Conservation (phyloP, 2,113 vertebrate genomes). For the Ochotona curzoniae region DNA sequence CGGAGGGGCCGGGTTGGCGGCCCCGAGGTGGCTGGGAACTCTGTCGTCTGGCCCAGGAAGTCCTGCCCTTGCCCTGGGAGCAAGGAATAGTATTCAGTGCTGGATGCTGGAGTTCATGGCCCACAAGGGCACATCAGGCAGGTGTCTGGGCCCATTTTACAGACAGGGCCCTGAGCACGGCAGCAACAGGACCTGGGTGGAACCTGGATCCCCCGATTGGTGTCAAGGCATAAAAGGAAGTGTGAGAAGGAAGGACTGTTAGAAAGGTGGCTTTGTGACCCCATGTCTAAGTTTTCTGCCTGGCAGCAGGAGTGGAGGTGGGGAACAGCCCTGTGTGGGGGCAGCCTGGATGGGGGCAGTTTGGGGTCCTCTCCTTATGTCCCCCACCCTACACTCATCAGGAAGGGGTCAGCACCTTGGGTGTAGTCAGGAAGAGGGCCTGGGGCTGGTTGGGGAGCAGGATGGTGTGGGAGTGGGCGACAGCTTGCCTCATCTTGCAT, state of each 20-base stretch:
- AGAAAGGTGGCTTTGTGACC: constrained; percentile 5
- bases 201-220: neutral
- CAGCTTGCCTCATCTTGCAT: neutral
- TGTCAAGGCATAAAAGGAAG: neutral
- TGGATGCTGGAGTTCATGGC: neutral
- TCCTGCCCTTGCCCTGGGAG: neutral
- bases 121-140: neutral
- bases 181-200: neutral
- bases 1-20: neutral
- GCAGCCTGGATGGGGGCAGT: neutral
- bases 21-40: neutral
- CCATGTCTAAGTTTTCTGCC: neutral
- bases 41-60: neutral
- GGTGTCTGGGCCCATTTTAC: neutral
- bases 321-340: neutral
- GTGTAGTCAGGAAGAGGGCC: neutral
- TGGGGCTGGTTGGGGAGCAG: neutral
- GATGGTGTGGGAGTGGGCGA: neutral
- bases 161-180: neutral
- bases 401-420: neutral
- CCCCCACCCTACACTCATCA: neutral
- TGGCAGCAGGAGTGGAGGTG: neutral
- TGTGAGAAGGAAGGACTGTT: neutral
- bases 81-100: neutral
- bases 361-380: neutral